phyloP scores from a whole-genome alignment of 2,888 invertebrate species.

The Deilephila elpenor region DNA sequence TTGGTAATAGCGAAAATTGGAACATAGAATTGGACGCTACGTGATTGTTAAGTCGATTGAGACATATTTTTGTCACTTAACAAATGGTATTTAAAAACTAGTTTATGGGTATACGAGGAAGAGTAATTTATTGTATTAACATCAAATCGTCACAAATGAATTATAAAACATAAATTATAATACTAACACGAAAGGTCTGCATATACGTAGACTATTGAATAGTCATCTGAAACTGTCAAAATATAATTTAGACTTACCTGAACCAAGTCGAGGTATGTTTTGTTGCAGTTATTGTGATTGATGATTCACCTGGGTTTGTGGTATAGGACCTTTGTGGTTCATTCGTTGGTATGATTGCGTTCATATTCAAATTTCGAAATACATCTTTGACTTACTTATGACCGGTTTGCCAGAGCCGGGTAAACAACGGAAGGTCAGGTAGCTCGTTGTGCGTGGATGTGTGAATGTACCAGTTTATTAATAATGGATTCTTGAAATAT shows the following conservation, averaged over 20 bases:
- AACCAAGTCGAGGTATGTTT: background rate
- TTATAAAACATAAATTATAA: no score
- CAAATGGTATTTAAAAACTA: background rate
- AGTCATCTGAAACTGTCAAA: no score
- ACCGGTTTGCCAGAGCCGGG: conserved; percentile 30
- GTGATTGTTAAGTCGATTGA: background rate
- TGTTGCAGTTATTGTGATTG: background rate
- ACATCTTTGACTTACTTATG: conserved; percentile 36
- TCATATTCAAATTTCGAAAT: conserved; percentile 44
- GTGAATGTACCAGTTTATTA: conserved; percentile 1
- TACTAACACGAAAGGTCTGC: no score
- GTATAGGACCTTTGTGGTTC: conserved; percentile 34
- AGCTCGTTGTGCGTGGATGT: conserved; percentile 3
- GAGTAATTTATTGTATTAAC: background rate
- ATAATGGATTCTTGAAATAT: conserved; percentile 13
- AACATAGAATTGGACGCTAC: conserved; percentile 3
- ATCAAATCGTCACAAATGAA: background rate
- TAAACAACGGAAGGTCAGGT: conserved; percentile 48
- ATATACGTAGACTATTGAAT: no score
- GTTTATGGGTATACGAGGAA: background rate
- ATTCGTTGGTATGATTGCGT: conserved; percentile 39
- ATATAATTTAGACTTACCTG: no score
- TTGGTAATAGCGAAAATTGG: conserved; percentile 23
- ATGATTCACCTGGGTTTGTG: background rate
- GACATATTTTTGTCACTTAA: background rate